These are phyloP conservation scores for Dallia pectoralis DNA, from an alignment of 2,797 vertebrate species.

Conservation along the genomic window DNA sequence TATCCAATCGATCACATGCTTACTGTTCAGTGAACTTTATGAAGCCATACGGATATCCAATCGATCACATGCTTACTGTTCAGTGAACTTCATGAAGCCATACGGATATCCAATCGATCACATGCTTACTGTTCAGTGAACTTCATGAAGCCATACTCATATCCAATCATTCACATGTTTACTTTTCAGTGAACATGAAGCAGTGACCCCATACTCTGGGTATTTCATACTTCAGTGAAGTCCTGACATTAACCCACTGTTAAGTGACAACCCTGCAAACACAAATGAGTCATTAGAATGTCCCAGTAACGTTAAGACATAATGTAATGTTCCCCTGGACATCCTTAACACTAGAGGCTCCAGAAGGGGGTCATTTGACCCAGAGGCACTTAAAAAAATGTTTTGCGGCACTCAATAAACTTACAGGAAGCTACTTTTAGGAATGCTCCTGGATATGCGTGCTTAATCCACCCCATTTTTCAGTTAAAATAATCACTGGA, in stretches of 20 bases:
- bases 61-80: slow-evolving; percentile 36
- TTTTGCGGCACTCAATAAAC: no score
- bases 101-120: slow-evolving; percentile 20
- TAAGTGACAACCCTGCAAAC: neutral
- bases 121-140: slow-evolving; percentile 51
- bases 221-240: slow-evolving; percentile 56
- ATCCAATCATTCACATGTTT: slow-evolving; percentile 24
- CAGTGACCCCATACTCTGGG: slow-evolving; percentile 39
- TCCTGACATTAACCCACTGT: neutral
- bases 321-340: no score
- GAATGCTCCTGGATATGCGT: no score
- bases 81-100: slow-evolving; percentile 57
- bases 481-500: no score
- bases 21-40: slow-evolving; percentile 56
- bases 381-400: no score
- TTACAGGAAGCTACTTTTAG: no score
- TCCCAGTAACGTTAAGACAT: no score
- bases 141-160: slow-evolving; percentile 35
- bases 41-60: slow-evolving; percentile 26
- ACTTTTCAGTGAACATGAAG: slow-evolving; percentile 53
- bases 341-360: no score
- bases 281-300: no score
- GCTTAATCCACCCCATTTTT: no score
- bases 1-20: slow-evolving; percentile 23
- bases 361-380: no score